Conservation (phyloP, 2,797 vertebrate species). For the Hoplostethus atlanticus region DNA sequence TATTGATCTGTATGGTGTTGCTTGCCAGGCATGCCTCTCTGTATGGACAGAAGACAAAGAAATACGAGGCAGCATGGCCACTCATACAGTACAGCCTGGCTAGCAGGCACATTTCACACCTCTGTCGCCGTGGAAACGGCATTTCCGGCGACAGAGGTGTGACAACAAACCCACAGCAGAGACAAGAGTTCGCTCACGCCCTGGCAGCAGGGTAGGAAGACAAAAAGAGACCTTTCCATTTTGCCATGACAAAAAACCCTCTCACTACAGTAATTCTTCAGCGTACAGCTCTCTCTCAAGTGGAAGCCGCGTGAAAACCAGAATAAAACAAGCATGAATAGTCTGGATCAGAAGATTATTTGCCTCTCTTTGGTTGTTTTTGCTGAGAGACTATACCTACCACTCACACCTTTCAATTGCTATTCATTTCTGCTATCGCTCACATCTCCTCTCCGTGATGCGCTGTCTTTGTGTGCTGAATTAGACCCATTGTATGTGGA, state of each 20-base stretch:
- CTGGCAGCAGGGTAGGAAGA: constrained; percentile 56
- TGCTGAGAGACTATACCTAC: constrained; percentile 57
- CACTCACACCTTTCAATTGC: constrained; percentile 79
- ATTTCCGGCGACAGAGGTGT: constrained; percentile 63
- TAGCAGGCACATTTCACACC: constrained; percentile 53
- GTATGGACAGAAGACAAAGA: constrained; percentile 67
- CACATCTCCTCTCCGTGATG: constrained; percentile 68
- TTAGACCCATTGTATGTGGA: constrained; percentile 74
- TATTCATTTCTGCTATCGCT: constrained; percentile 75
- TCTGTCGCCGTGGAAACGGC: constrained; percentile 77
- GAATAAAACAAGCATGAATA: constrained; percentile 61
- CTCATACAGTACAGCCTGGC: constrained; percentile 56
- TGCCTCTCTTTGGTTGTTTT: constrained; percentile 66
- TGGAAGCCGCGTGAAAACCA: constrained; percentile 50
- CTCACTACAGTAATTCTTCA: constrained; percentile 38
- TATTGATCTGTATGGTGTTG: constrained; percentile 65
- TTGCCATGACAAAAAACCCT: constrained; percentile 34
- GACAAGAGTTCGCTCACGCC: constrained; percentile 50
- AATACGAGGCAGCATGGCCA: constrained; percentile 46
- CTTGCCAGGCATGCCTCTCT: constrained; percentile 44
- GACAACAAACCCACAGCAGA: constrained; percentile 53
- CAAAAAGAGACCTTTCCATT: constrained; percentile 57
- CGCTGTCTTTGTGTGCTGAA: constrained; percentile 68
- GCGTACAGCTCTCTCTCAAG: constrained; percentile 55
- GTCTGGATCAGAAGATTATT: constrained; percentile 67